A percentile compares a stretch with the other conserved stretches of the same genome.
Evolutionary conservation across 2,888 invertebrate genomes (phyloP).

Genomic region (Celastrina argiolus): DNA sequence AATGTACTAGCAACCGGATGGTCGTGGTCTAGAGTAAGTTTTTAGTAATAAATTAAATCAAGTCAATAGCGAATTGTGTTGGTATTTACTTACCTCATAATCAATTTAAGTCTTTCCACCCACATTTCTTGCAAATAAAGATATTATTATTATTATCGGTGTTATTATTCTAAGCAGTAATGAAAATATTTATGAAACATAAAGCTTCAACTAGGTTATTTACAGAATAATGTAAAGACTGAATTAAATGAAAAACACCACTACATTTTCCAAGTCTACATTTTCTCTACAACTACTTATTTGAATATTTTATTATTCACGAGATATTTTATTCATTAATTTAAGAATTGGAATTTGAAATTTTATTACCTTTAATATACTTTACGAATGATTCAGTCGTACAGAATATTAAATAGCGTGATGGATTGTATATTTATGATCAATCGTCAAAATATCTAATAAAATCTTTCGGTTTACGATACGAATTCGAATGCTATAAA

Average conservation of each 20-base stretch:
- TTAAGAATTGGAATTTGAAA: background rate
- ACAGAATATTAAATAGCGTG: background rate
- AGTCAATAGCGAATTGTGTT: background rate
- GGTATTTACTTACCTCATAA: no score
- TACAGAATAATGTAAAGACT: background rate
- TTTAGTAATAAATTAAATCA: background rate
- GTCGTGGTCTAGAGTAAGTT: background rate
- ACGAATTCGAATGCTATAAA: slow-evolving; percentile 15
- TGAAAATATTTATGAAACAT: background rate
- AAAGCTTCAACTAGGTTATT: background rate
- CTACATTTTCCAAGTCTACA: background rate
- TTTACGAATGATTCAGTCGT: background rate
- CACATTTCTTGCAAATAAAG: no score
- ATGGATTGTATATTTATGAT: slow-evolving; percentile 12
- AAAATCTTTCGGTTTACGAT: slow-evolving; percentile 13
- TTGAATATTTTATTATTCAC: slow-evolving; percentile 5
- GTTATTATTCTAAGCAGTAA: no score
- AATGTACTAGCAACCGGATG: background rate
- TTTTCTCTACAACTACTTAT: slow-evolving; percentile 6
- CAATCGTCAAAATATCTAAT: slow-evolving; percentile 11
- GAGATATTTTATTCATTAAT: background rate
- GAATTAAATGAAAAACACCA: background rate
- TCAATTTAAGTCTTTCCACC: no score
- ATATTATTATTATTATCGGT: no score
- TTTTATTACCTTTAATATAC: background rate